Evolutionary conservation across 1,140 invertebrate genomes (phyloP).

Genomic region (Himalopsyche phryganea): DNA sequence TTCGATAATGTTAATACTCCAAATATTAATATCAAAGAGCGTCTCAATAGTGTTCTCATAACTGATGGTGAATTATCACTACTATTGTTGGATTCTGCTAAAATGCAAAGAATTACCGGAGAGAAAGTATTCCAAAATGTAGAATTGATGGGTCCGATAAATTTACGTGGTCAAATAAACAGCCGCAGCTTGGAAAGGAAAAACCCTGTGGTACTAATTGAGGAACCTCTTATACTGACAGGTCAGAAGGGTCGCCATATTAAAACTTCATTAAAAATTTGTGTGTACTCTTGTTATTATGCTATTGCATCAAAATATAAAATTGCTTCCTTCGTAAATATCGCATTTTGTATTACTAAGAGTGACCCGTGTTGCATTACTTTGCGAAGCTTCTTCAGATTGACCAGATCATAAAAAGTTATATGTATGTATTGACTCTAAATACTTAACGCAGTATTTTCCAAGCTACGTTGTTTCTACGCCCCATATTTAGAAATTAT

Average conservation of each 20-base stretch:
- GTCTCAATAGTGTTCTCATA: constrained; percentile 38
- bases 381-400: too few species aligned
- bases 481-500: too few species aligned
- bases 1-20: constrained; percentile 36
- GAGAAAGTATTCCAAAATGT: constrained; percentile 40
- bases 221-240: constrained; percentile 31
- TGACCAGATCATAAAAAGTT: too few species aligned
- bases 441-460: too few species aligned
- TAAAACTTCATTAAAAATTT: too few species aligned
- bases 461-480: too few species aligned
- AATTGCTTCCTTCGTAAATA: too few species aligned
- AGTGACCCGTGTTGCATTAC: too few species aligned
- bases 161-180: constrained; percentile 38
- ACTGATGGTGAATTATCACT: constrained; percentile 36
- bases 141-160: constrained; percentile 37
- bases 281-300: too few species aligned
- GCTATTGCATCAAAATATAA: too few species aligned
- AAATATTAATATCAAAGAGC: constrained; percentile 33
- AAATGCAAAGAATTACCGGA: constrained; percentile 37
- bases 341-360: too few species aligned
- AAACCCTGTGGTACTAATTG: constrained; percentile 38
- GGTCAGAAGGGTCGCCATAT: constrained; percentile 35
- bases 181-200: constrained; percentile 36
- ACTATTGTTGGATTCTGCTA: constrained; percentile 35
- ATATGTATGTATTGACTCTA: too few species aligned